Base-by-base conservation (phyloP, 2,888 invertebrate species). In the Hirtodrosophila alboralis region DNA sequence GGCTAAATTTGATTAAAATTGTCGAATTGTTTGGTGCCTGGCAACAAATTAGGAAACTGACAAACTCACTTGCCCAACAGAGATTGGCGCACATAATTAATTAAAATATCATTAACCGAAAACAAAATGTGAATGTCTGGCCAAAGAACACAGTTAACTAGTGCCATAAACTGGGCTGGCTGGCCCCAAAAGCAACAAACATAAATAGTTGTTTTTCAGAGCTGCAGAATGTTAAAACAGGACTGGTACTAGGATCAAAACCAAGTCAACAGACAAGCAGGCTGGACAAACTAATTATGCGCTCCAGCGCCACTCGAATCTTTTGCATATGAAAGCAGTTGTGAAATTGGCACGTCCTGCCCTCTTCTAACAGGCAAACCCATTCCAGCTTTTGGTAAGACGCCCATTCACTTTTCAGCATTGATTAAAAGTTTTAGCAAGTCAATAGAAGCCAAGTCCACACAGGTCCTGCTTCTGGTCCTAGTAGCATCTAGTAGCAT, bases 281-380 rank as follows among this genome's bases (percentile, higher is more conserved):
- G 54, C 56, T 62, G 62, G 70, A 44, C 67, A 78, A 78, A 78
- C 83, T 78, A 78, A 83, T 78, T 83, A 78, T 78, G 79, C 70
- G 70, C 70, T 71, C 38, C 70, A 62, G 70, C 70, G 72, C 72
- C 57, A 71, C 62, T 57, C 68, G 57, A 76, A 78, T 83, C 79
- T 76, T 78, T 78, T 83, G 77, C 77, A 78, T 78, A 79, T 78
- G 79, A 78, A 78, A 83, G 79, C 78, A 78, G 78, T 62, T 79
- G 70, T 67, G 63, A 76, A 75, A 83, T 83, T 79, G 66, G 43
- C 45, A 66, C 23, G 51, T 28, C 44, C 18, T 4, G 7, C 5
- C 18, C 21, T 13, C 7, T 9, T n/a, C n/a, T 2, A 8, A n/a
- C n/a, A n/a, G n/a, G 18, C 1, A 18, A 18, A 5, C 37, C 12